These are phyloP conservation scores for Malaclemys terrapin DNA, from an alignment of 2,113 vertebrate genomes.

Conservation along the genomic window DNA sequence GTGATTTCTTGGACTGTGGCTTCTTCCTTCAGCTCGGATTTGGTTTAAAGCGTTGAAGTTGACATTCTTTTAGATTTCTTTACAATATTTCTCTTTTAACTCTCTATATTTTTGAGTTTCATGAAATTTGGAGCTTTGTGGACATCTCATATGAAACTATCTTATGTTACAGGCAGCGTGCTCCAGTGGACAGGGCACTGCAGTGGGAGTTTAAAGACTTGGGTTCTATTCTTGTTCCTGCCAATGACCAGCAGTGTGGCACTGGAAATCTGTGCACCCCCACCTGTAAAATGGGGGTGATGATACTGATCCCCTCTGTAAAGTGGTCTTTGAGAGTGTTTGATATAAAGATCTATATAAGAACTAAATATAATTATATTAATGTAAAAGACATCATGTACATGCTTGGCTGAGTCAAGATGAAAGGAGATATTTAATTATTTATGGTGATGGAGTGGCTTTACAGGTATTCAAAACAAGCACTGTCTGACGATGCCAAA, in stretches of 20 bases:
- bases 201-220: not conserved
- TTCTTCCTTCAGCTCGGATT: not conserved
- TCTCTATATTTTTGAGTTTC: not conserved
- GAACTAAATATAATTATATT: not conserved
- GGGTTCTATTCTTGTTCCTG: not conserved
- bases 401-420: not conserved
- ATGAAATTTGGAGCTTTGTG: not conserved
- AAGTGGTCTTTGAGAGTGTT: not conserved
- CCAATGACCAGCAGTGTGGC: not conserved
- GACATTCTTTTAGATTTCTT: not conserved
- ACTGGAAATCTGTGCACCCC: not conserved
- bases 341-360: not conserved
- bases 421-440: not conserved
- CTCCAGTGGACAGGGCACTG: not conserved
- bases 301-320: not conserved
- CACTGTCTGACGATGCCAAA: not conserved
- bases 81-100: not conserved
- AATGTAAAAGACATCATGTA: not conserved
- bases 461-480: not conserved
- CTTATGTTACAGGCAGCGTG: not conserved
- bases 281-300: not conserved
- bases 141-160: not conserved
- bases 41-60: not conserved
- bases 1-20: not conserved
- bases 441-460: not conserved